Base-by-base conservation (phyloP, 2,888 invertebrate species). In the Cyaniris semiargus region DNA sequence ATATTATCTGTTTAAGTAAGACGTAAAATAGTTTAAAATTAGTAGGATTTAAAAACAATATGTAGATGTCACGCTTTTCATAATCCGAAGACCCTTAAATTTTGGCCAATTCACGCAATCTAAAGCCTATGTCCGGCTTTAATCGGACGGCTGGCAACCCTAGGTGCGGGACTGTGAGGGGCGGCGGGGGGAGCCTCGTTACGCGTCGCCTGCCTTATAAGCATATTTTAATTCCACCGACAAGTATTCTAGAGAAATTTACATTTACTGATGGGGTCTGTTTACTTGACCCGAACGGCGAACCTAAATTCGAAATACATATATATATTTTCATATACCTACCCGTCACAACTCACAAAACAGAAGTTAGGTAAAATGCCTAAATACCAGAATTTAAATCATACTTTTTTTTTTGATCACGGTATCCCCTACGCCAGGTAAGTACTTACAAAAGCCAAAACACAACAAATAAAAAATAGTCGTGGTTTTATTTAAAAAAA, bases 141-240 rank as follows among this genome's bases (percentile, higher is more conserved):
- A 38, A 8, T 38, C 38, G 38, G 7, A 38, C 7, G 38, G 38
- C 38, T 48, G 48, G 48, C 48, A 48, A 15, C 48, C 48, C 48
- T 48, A 48, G 48, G 48, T 15, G 15, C 38, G 21, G 71, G 38
- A 1, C 3, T 0, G 8, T 23, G 60, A 10, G 21, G 72, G 44
- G 21, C 15, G n/a, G 72, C 23, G 13, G 48, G 21, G 21, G n/a
- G 10, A 5, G 72, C 5, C 21, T 44, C 44, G 72, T 74, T 44
- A 44, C 74, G 48, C 74, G 74, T 53, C 74, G 27, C 53, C 48
- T 15, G 21, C 48, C 48, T 48, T 23, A 74, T 74, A 74, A 74
- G 74, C 74, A 74, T 74, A 74, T 74, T 74, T 74, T 74, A 74
- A 74, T 74, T 74, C 53, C 27, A 74, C 74, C 23, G 74, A 21